phyloP scores from a whole-genome alignment of 2,888 invertebrate genomes.

The Spicauda simplicius region DNA sequence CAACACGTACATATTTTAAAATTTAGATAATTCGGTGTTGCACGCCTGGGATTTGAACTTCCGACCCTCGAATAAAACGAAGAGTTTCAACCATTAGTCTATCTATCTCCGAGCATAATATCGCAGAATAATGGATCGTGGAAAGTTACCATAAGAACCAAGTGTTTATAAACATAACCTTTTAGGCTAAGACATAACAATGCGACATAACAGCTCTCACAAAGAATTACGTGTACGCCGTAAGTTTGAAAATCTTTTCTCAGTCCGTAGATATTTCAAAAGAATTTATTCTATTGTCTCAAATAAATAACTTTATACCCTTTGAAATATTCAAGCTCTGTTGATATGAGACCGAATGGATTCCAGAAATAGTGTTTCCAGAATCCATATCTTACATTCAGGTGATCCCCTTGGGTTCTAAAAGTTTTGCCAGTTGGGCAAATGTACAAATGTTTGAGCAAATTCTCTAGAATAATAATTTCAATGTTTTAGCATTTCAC shows the following conservation, averaged over 20 bases:
- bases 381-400: conserved; percentile 23
- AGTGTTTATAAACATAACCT: too few relatives aligned
- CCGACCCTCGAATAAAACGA: too few relatives aligned
- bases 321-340: conserved; percentile 29
- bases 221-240: not conserved
- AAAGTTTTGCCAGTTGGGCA: conserved; percentile 3
- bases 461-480: not conserved
- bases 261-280: not conserved
- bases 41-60: too few relatives aligned
- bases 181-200: too few relatives aligned
- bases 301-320: conserved; percentile 21
- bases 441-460: conserved; percentile 8
- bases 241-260: not conserved
- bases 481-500: not conserved
- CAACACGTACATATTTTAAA: too few relatives aligned
- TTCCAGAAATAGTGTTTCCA: conserved; percentile 22
- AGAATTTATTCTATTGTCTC: conserved; percentile 13
- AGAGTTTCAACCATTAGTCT: too few relatives aligned
- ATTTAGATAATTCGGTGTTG: too few relatives aligned
- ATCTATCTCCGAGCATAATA: too few relatives aligned
- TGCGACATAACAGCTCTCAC: too few relatives aligned
- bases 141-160: too few relatives aligned
- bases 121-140: too few relatives aligned
- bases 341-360: conserved; percentile 27
- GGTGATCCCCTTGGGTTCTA: conserved; percentile 14